Evolutionary conservation across 2,113 vertebrate species (phyloP), one percentile per base, ranked within the genome.

Genomic region (Progne subis): DNA sequence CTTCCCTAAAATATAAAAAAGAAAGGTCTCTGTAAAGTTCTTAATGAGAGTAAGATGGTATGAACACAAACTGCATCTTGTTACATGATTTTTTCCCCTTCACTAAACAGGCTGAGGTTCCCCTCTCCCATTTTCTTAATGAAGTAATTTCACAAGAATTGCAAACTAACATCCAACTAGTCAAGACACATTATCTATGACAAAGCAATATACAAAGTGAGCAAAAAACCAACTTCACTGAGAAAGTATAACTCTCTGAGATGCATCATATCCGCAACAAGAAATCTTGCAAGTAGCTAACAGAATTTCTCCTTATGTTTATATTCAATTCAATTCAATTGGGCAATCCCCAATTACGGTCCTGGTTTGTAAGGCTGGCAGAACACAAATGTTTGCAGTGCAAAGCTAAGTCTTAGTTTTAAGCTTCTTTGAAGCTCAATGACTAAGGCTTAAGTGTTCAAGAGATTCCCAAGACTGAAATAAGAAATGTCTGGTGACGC

Each of bases 371-470:
- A 83, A 80, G 41, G 41, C 3, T 56, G 77, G 50, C 41, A 93
- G 47, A 90, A 92, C 32, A 76, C 9, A 94, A 71, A 47, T 25
- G 8, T 63, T 24, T 55, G 23, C 31, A 31, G 32, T 13, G 21
- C 24, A 86, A 82, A 60, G 43, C 39, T 39, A 91, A 56, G 12
- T 81, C 29, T 71, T 43, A 82, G 18, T 67, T 93, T 64, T 64
- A 77, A 83, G n/a, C 46, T 86, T 49, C 57, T 80, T 80, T 49
- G n/a, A 86, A 94, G 28, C 37, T 76, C 43, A 89, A 82, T 11
- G 32, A 78, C 11, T 29, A 76, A 87, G 18, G 32, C 16, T 8
- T 9, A 52, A n/a, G 6, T 5, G 14, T 53, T 77, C 41, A 85
- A 90, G 49, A 71, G 37, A 75, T 49, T 13, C 19, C 12, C 0